A percentile compares a stretch with the other conserved stretches of the same genome.
These are phyloP conservation scores for Gymnopithys bicolor DNA, from an alignment of 2,797 vertebrate genomes.

Conservation along the genomic window DNA sequence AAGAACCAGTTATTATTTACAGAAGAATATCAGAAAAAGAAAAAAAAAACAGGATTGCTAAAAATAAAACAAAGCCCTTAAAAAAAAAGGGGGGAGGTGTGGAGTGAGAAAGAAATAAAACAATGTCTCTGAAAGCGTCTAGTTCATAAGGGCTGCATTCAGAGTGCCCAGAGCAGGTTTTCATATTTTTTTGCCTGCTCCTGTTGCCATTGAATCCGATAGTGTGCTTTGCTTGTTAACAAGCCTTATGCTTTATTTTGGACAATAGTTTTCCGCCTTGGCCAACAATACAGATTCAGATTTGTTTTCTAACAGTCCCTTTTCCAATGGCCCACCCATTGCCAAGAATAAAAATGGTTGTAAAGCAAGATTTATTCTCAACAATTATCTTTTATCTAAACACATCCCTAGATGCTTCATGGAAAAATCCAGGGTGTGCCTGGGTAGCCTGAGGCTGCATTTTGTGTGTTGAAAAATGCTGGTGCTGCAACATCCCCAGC, in stretches of 20 bases:
- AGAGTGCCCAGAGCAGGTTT: background rate
- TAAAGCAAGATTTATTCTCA: conserved; percentile 1
- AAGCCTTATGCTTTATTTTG: conserved; percentile 41
- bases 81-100: background rate
- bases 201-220: background rate
- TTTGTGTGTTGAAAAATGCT: background rate
- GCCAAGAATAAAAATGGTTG: background rate
- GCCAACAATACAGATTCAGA: background rate
- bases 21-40: conserved; percentile 24
- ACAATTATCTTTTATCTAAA: conserved; percentile 27
- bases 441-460: background rate
- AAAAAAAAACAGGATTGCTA: background rate
- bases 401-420: background rate
- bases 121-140: background rate
- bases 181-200: background rate
- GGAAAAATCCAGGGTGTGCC: background rate
- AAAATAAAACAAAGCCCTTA: background rate
- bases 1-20: conserved; percentile 60
- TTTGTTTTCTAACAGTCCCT: conserved; percentile 22
- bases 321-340: background rate
- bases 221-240: conserved; percentile 11
- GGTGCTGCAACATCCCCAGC: background rate
- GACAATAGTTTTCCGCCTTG: background rate
- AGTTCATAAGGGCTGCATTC: background rate
- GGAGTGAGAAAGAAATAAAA: background rate